A percentile compares a stretch with the other conserved stretches of the same genome.
Conservation (phyloP, 1,140 invertebrate genomes). For the Cherax quadricarinatus region DNA sequence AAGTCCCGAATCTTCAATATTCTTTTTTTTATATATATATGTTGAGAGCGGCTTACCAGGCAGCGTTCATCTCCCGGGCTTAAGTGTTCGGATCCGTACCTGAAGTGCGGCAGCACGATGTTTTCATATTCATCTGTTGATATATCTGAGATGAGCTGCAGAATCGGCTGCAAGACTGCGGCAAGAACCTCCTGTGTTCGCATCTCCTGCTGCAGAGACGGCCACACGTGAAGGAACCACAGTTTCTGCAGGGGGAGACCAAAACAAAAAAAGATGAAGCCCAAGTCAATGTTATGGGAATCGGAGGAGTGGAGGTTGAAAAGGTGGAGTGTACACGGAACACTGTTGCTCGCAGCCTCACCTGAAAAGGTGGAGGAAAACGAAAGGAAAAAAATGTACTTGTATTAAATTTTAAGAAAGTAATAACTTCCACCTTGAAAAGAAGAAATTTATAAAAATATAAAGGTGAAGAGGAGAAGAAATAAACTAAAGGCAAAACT, state of each 20-base stretch:
- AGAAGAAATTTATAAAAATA: no score
- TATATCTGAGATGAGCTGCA: constrained; percentile 91
- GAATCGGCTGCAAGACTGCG: constrained; percentile 90
- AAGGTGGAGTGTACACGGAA: background rate
- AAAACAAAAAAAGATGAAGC: no score
- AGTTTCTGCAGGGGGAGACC: constrained; percentile 85
- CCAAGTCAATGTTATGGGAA: background rate
- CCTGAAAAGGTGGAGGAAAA: no score
- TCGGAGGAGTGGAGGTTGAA: background rate
- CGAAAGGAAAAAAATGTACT: no score
- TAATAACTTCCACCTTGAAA: no score
- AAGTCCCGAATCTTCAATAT: no score
- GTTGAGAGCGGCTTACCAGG: no score
- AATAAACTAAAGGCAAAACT: background rate
- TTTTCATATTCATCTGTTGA: constrained; percentile 89
- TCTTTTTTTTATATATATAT: no score
- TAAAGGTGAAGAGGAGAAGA: background rate
- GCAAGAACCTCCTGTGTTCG: constrained; percentile 90
- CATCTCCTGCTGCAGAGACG: constrained; percentile 90
- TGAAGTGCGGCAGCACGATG: constrained; percentile 89
- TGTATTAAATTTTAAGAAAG: no score
- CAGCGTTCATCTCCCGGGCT: background rate
- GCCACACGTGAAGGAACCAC: constrained; percentile 96
- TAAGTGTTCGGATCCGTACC: constrained; percentile 77
- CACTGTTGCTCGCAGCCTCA: no score